Percentiles rank a stretch among this genome's conserved stretches.
Conservation (phyloP, 2,113 vertebrate genomes). For the Ptilonorhynchus violaceus region DNA sequence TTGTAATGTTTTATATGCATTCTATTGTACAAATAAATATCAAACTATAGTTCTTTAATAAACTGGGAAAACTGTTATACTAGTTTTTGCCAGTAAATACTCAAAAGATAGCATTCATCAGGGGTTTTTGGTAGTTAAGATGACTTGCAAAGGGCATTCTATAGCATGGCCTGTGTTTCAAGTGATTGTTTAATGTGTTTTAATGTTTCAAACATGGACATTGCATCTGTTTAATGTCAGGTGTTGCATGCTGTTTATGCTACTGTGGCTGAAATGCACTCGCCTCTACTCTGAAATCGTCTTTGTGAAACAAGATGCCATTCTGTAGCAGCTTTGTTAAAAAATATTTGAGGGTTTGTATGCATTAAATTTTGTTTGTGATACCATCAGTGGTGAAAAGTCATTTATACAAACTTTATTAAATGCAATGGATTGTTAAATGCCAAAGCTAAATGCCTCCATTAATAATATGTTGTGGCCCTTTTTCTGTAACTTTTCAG, state of each 20-base stretch:
- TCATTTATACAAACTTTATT: neutral
- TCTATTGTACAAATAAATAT: neutral
- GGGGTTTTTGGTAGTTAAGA: neutral
- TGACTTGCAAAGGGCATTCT: slow-evolving; percentile 56
- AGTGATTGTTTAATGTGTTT: neutral
- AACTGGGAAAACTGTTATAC: neutral
- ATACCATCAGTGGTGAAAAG: neutral
- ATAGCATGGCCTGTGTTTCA: slow-evolving; percentile 42
- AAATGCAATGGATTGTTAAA: neutral
- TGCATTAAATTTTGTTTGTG: slow-evolving; percentile 38
- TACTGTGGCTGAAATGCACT: slow-evolving; percentile 40
- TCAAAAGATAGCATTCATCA: neutral
- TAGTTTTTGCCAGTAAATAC: slow-evolving; percentile 16
- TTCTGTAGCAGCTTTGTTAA: slow-evolving; percentile 49
- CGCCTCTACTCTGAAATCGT: slow-evolving; percentile 29
- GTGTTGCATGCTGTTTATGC: slow-evolving; percentile 45
- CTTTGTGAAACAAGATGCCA: slow-evolving; percentile 30
- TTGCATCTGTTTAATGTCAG: slow-evolving; percentile 21
- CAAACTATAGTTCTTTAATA: neutral
- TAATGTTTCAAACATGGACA: slow-evolving; percentile 26
- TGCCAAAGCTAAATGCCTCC: neutral
- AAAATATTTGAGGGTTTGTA: slow-evolving; percentile 18
- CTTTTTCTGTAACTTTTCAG: neutral
- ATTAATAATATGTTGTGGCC: neutral
- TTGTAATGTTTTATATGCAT: neutral